phyloP scores from a whole-genome alignment of 2,797 vertebrate genomes.

The Oceanodroma leucorhoa region DNA sequence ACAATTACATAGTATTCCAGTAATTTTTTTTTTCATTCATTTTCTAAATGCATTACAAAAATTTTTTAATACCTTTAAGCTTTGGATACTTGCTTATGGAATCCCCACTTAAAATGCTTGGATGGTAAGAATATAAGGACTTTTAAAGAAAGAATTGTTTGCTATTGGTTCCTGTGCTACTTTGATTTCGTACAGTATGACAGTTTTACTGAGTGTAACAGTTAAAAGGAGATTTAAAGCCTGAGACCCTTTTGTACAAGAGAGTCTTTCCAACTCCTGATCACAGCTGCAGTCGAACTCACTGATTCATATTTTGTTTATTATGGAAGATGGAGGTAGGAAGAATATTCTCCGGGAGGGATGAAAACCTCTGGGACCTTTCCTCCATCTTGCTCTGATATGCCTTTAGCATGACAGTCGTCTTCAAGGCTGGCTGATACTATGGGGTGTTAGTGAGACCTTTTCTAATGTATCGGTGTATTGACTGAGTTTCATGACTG shows the following conservation, averaged over 20 bases:
- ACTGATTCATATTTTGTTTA: fast-evolving
- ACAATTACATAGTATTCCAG: not conserved
- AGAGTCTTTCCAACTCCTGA: not conserved
- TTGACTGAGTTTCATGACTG: not conserved
- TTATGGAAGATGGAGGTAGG: not conserved
- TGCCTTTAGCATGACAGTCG: not conserved
- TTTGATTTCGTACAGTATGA: not conserved
- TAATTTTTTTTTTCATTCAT: not conserved
- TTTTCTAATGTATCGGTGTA: not conserved
- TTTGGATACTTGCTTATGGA: not conserved
- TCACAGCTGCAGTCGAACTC: not conserved
- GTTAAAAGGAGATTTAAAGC: not conserved
- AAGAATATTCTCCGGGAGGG: not conserved
- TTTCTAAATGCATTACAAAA: not conserved
- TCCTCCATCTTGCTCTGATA: not conserved
- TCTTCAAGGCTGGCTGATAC: not conserved
- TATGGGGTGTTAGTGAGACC: not conserved
- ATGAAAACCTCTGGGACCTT: not conserved
- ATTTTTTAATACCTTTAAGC: not conserved
- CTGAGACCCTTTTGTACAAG: not conserved
- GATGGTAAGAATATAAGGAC: not conserved
- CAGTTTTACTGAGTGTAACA: not conserved
- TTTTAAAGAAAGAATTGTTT: not conserved
- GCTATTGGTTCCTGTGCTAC: not conserved
- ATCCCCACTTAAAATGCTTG: not conserved